A percentile compares a stretch with the other conserved stretches of the same genome.
phyloP scores from a whole-genome alignment of 2,888 invertebrate genomes.

The Epistrophe eligans region DNA sequence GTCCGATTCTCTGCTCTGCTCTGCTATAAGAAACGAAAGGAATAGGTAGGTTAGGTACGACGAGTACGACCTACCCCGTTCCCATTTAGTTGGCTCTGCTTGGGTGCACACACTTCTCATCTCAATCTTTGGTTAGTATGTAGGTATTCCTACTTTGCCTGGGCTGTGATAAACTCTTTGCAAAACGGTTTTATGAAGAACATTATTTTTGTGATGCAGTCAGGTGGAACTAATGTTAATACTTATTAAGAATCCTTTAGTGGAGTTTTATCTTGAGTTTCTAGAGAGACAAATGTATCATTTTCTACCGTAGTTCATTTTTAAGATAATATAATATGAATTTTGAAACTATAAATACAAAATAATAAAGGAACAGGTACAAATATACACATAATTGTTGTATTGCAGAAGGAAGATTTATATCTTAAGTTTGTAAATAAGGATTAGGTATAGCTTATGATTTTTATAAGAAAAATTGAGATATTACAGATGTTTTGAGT shows the following conservation, averaged over 20 bases:
- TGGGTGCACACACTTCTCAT: slow-evolving; percentile 14
- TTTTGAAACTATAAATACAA: not conserved
- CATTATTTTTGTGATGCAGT: slow-evolving; percentile 50
- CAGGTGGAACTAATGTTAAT: slow-evolving; percentile 56
- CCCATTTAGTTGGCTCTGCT: not conserved
- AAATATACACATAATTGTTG: no score
- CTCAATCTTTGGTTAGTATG: slow-evolving; percentile 17
- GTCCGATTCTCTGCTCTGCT: slow-evolving; percentile 3
- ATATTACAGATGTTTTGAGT: no score
- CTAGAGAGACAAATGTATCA: slow-evolving; percentile 5
- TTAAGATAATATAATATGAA: not conserved
- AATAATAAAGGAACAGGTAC: no score
- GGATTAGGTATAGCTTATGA: no score
- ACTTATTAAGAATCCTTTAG: slow-evolving; percentile 52
- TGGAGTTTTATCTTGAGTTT: slow-evolving; percentile 32
- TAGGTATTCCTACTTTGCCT: slow-evolving; percentile 7
- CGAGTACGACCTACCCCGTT: not conserved
- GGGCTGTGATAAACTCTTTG: slow-evolving; percentile 53
- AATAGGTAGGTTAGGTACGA: not conserved
- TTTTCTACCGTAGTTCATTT: slow-evolving; percentile 9
- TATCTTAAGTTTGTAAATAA: no score
- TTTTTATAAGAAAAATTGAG: no score
- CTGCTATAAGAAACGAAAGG: not conserved
- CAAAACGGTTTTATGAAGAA: slow-evolving; percentile 21
- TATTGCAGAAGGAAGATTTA: no score